phyloP scores from a whole-genome alignment of 2,113 vertebrate species.

The Chionis minor region DNA sequence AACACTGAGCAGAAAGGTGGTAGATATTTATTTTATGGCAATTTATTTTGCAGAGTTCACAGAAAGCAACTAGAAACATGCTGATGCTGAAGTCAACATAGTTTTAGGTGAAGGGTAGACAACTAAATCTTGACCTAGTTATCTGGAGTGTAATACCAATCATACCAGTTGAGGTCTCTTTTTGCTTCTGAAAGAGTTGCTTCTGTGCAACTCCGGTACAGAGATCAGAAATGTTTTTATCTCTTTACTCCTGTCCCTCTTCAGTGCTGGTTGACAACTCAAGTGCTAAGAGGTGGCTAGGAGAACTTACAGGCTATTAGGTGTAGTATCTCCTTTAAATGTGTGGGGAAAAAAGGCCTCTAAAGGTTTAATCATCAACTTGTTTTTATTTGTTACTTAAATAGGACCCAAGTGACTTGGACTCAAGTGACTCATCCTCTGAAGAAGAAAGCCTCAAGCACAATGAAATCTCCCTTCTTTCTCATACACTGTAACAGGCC shows the following conservation, averaged over 20 bases:
- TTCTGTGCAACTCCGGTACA: not conserved
- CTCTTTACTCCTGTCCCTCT: not conserved
- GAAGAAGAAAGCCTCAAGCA: not conserved
- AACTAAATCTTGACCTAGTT: not conserved
- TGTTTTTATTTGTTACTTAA: not conserved
- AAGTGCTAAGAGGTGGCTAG: not conserved
- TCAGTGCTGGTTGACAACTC: not conserved
- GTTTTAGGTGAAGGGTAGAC: not conserved
- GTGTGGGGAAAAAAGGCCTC: not conserved
- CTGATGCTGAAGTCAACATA: not conserved
- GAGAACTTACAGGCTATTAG: not conserved
- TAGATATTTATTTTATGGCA: not conserved
- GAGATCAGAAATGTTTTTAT: not conserved
- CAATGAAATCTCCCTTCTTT: not conserved
- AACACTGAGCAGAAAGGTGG: not conserved
- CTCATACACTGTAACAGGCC: rapidly evolving
- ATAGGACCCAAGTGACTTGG: not conserved
- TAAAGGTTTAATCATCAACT: not conserved
- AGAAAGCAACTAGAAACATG: not conserved
- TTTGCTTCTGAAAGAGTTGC: not conserved
- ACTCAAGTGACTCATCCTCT: not conserved
- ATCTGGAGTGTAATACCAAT: rapidly evolving
- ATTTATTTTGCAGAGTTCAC: not conserved
- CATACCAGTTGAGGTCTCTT: not conserved
- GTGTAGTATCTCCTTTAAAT: not conserved